phyloP scores from a whole-genome alignment of 2,888 invertebrate genomes.

The Drosophila monieri region DNA sequence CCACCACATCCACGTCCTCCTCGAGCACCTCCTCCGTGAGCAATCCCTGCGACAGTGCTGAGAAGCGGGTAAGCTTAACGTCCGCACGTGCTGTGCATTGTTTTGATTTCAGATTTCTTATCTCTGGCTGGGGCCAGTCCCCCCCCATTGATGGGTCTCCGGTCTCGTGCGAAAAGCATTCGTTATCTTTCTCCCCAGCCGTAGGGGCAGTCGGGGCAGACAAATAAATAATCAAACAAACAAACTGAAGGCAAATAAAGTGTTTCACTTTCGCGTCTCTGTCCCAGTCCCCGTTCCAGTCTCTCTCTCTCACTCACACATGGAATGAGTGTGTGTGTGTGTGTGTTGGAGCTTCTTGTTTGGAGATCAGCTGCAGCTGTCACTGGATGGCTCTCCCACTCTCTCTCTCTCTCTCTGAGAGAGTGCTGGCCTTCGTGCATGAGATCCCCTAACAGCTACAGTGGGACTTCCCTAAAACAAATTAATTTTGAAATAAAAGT shows the following conservation, averaged over 20 bases:
- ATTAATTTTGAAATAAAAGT: too few species aligned
- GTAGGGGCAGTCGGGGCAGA: too few species aligned
- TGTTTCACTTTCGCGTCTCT: constrained; percentile 72
- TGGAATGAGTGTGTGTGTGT: too few species aligned
- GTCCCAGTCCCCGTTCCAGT: constrained; percentile 26
- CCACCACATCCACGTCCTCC: constrained; percentile 73
- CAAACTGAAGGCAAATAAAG: constrained; percentile 33
- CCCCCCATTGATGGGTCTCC: constrained; percentile 1
- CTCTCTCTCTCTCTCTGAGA: background rate
- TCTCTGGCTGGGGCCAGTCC: background rate
- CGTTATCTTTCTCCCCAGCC: constrained; percentile 70
- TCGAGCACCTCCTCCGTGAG: constrained; percentile 79
- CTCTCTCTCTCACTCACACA: constrained; percentile 22
- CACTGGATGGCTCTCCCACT: constrained; percentile 29
- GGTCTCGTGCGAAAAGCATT: constrained; percentile 61
- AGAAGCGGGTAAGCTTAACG: constrained; percentile 84
- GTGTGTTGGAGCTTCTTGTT: constrained; percentile 18
- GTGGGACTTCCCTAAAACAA: constrained; percentile 16
- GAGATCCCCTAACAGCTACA: constrained; percentile 48
- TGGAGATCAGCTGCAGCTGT: constrained; percentile 73
- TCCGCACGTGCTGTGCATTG: background rate
- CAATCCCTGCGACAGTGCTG: constrained; percentile 84
- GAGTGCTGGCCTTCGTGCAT: constrained; percentile 44
- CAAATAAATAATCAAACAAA: constrained; percentile 28
- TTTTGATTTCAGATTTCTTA: constrained; percentile 13